Percentiles rank a stretch among this genome's conserved stretches.
Conservation (phyloP, 1,140 invertebrate species). For the Drosophila funebris region DNA sequence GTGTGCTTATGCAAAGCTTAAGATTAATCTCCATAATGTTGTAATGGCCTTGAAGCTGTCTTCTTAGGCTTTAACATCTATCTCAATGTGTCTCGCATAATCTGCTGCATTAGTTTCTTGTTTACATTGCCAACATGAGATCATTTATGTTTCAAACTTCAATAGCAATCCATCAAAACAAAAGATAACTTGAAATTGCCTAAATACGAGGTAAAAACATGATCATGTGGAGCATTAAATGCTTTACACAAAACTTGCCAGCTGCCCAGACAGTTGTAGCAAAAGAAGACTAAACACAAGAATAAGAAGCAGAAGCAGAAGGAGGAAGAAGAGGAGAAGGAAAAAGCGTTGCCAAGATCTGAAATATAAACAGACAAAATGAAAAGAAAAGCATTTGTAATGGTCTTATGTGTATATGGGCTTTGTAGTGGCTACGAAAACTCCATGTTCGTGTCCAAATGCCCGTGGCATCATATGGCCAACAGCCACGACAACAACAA, state of each 20-base stretch:
- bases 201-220: constrained; percentile 63
- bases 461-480: constrained; percentile 43
- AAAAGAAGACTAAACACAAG: not conserved
- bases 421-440: constrained; percentile 21
- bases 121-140: constrained; percentile 50
- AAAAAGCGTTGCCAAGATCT: constrained; percentile 47
- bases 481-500: constrained; percentile 17
- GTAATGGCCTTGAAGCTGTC: constrained; percentile 47
- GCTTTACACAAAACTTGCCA: constrained; percentile 36
- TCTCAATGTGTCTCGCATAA: constrained; percentile 41
- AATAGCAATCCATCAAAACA: constrained; percentile 71
- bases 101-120: constrained; percentile 26
- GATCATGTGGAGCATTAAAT: constrained; percentile 68
- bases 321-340: too few relatives aligned
- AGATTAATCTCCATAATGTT: constrained; percentile 2
- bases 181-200: constrained; percentile 52
- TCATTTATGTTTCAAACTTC: constrained; percentile 60
- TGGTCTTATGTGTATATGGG: constrained; percentile 34
- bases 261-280: constrained; percentile 27
- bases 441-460: constrained; percentile 41
- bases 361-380: constrained; percentile 67
- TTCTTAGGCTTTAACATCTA: constrained; percentile 39
- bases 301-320: not conserved
- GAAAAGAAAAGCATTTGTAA: constrained; percentile 69
- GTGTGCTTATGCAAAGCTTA: not conserved